Conservation (phyloP, 2,113 vertebrate genomes). For the Sturnira hondurensis region DNA sequence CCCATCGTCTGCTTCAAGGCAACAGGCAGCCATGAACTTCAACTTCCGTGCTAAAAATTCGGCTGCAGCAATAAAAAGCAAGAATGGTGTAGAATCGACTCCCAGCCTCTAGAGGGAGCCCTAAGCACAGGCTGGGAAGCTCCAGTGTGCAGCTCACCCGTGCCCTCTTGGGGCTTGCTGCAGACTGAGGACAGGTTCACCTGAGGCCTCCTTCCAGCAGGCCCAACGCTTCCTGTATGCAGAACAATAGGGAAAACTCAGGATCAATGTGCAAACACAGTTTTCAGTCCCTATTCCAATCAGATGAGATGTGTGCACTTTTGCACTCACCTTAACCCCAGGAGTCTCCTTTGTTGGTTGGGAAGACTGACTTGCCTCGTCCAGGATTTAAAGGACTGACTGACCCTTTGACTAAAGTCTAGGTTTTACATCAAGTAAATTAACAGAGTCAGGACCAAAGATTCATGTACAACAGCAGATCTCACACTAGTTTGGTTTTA, state of each 20-base stretch:
- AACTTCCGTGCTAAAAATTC: not conserved
- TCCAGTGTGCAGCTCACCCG: accelerated
- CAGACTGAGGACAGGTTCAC: accelerated
- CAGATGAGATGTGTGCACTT: not conserved
- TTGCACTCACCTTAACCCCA: too few species aligned
- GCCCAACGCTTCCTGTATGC: not conserved
- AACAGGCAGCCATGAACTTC: not conserved
- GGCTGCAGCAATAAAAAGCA: accelerated
- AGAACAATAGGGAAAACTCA: not conserved
- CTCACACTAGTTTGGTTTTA: not conserved
- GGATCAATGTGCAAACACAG: not conserved
- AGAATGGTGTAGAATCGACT: not conserved
- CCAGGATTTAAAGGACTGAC: not conserved
- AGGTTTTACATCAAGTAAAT: not conserved
- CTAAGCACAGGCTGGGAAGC: not conserved
- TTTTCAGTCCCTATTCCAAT: not conserved
- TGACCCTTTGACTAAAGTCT: not conserved
- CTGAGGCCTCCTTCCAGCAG: too few species aligned
- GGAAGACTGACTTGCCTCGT: not conserved
- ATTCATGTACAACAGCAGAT: not conserved
- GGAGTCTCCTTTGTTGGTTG: not conserved
- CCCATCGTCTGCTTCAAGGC: not conserved
- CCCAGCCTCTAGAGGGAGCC: constrained; percentile 48
- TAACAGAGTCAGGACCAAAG: not conserved
- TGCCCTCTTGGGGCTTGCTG: not conserved